Evolutionary conservation across 2,113 vertebrate genomes (phyloP).

Genomic region (Xiphophorus hellerii): DNA sequence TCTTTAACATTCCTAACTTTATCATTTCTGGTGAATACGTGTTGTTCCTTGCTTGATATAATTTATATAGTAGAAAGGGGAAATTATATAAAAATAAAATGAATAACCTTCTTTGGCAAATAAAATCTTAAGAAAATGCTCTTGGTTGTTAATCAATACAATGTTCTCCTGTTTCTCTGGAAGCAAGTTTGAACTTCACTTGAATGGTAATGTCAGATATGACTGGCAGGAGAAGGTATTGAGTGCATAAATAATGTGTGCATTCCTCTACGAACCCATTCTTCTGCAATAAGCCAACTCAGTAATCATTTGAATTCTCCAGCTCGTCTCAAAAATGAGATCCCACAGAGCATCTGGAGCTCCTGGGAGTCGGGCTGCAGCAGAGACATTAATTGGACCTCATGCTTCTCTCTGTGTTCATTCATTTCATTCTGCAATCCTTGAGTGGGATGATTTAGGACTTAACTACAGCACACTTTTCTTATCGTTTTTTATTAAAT

Average conservation of each 20-base stretch:
- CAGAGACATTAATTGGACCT: constrained; percentile 62
- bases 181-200: neutral
- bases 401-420: constrained; percentile 27
- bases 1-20: too few relatives aligned
- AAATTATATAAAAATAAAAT: neutral
- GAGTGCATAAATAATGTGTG: constrained; percentile 41
- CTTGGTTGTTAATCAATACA: neutral
- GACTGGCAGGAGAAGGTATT: constrained; percentile 53
- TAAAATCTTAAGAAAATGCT: neutral
- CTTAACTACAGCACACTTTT: constrained; percentile 38
- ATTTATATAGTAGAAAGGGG: neutral
- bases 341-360: constrained; percentile 43
- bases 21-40: too few relatives aligned
- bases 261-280: constrained; percentile 12
- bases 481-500: constrained; percentile 11
- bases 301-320: constrained; percentile 38
- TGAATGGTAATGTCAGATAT: constrained; percentile 31
- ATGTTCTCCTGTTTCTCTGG: neutral
- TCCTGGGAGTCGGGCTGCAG: constrained; percentile 29
- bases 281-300: constrained; percentile 29
- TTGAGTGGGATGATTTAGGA: constrained; percentile 66
- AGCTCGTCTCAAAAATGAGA: constrained; percentile 48
- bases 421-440: neutral
- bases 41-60: neutral
- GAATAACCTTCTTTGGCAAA: neutral